These are phyloP conservation scores for Ptilodon capucinus DNA, from an alignment of 2,888 invertebrate genomes.

Conservation along the genomic window DNA sequence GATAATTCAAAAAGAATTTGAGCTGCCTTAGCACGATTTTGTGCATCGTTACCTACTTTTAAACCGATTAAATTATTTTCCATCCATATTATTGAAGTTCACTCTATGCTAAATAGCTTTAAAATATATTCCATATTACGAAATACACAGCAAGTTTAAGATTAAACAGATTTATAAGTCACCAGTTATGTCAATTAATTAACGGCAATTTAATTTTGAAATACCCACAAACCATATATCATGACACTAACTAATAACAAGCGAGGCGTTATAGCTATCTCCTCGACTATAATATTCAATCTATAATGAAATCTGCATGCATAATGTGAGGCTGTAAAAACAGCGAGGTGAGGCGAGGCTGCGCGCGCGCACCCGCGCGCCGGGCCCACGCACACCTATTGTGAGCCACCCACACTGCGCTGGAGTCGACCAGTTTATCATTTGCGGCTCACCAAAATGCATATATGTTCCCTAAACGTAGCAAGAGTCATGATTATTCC, in stretches of 20 bases:
- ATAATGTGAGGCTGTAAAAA: slow-evolving; percentile 45
- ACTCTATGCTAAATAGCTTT: too few relatives aligned
- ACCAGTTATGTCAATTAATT: background rate
- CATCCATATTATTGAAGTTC: too few relatives aligned
- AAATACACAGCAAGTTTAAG: too few relatives aligned
- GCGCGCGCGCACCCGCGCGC: slow-evolving; percentile 49
- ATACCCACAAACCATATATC: slow-evolving; percentile 32
- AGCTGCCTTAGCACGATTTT: background rate
- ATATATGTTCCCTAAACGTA: background rate
- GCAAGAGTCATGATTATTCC: background rate
- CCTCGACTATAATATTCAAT: slow-evolving; percentile 59
- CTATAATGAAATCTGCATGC: slow-evolving; percentile 61
- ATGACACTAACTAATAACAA: slow-evolving; percentile 19
- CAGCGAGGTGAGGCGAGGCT: slow-evolving; percentile 48
- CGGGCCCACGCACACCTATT: slow-evolving; percentile 61
- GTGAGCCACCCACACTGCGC: slow-evolving; percentile 59
- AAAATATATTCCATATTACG: too few relatives aligned
- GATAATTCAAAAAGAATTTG: background rate
- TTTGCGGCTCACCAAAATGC: slow-evolving; percentile 8
- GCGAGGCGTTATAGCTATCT: slow-evolving; percentile 40
- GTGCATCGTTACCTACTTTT: too few relatives aligned
- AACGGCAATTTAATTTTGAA: slow-evolving; percentile 19
- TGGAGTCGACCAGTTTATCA: slow-evolving; percentile 27
- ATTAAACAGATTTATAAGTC: background rate
- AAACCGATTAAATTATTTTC: too few relatives aligned